Conservation (phyloP, 2,888 invertebrate genomes). For the Nemapogon koenigi region DNA sequence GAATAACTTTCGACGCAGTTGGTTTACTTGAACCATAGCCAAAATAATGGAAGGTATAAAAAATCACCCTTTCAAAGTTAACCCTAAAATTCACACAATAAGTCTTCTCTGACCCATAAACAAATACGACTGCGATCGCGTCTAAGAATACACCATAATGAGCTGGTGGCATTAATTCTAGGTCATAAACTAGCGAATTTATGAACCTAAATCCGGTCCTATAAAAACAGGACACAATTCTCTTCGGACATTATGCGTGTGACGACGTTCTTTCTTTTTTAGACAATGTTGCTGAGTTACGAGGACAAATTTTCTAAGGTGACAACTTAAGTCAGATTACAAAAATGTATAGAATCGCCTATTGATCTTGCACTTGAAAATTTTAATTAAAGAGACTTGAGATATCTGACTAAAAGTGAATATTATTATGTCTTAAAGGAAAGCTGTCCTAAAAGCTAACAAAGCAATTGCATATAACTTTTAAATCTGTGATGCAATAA, state of each 20-base stretch:
- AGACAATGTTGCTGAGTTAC: constrained; percentile 39
- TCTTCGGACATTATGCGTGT: constrained; percentile 31
- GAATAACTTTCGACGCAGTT: too few species aligned
- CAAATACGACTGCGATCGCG: constrained; percentile 32
- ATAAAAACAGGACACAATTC: constrained; percentile 56
- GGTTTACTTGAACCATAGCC: too few species aligned
- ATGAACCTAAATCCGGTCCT: constrained; percentile 43
- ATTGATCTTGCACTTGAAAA: too few species aligned
- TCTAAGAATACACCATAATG: constrained; percentile 58
- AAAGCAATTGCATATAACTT: neutral
- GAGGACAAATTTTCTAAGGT: constrained; percentile 39
- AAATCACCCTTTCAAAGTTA: constrained; percentile 11
- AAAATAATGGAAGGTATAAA: constrained; percentile 3
- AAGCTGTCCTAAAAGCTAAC: neutral
- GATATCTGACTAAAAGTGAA: neutral
- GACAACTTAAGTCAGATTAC: too few species aligned
- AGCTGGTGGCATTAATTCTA: constrained; percentile 55
- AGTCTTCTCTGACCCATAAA: constrained; percentile 59
- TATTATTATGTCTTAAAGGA: too few species aligned
- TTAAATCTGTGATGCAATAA: neutral
- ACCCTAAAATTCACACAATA: constrained; percentile 42
- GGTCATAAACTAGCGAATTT: constrained; percentile 58
- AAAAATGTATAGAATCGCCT: too few species aligned
- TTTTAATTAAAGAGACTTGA: neutral
- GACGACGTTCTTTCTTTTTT: constrained; percentile 28